Evolutionary conservation across 2,797 vertebrate species (phyloP), one percentile per base, ranked within the genome.

Genomic region (Nasua narica): DNA sequence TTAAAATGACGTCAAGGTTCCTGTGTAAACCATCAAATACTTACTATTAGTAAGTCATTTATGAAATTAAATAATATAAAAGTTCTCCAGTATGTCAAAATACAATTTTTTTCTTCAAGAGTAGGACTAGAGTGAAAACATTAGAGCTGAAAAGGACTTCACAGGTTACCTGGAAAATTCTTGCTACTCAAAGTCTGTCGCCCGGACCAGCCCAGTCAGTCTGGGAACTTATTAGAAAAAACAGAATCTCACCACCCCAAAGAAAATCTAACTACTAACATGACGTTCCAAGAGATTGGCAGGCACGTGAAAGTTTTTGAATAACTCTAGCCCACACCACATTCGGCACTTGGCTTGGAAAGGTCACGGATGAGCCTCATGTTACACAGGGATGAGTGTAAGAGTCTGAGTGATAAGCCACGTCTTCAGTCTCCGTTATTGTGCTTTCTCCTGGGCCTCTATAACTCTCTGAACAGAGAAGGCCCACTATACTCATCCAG

Each of bases 1-100:
- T 84, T 86, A 92, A 96, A 96, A 85, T 81, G 69, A 91, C n/a
- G 5, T 90, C 16, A 65, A 67, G 32, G 91, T 72, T 95, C 40
- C 13, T 7, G 85, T 52, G 52, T 65, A 56, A 87, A 76, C 62
- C 81, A 87, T 81, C 40, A 96, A 94, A 94, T 95, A 50, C 25
- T 84, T n/a, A 52, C 11, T 94, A 46, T 77, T 96, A 89, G 72
- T 90, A 90, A 70, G 3, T 60, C n/a, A 92, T 32, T 90, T 67
- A 85, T 85, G 83, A 72, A 65, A 58, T 70, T 43, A 60, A 86
- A 46, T 27, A 43, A 83, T 43, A 78, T 62, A 96, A 95, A 82
- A 29, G 12, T 81, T 84, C 5, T 50, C 15, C 87, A 76, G 19
- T 70, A 35, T 62, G 37, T 78, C 54, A 92, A 27, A 69, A 74